Base-by-base conservation (phyloP, 2,888 invertebrate species). In the Eurytoma californica region DNA sequence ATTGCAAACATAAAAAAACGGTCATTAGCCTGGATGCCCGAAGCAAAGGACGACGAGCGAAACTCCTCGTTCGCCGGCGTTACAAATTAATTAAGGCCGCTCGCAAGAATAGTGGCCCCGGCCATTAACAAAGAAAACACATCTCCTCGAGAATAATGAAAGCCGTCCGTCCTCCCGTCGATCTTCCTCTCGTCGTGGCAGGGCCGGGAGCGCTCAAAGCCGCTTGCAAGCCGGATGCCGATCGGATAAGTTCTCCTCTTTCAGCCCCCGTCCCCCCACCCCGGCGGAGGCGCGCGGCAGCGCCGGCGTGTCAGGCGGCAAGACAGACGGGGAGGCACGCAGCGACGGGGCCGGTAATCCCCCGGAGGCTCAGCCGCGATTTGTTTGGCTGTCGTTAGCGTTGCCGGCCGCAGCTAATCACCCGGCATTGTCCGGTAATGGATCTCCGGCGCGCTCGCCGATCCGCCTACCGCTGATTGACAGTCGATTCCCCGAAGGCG, bases 381-480 rank as follows among this genome's bases (percentile, higher is more conserved):
- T 88, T 88, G 87, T 88, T 88, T 88, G 86, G 82, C 85, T 85
- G 87, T 87, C 86, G 86, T 87, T 87, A 86, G 86, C 85, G 84
- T 85, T 83, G 84, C 82, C 83, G 84, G 83, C 83, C 82, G 84
- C 84, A 83, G 84, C 86, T 88, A 88, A 88, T 88, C 87, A 87
- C 85, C 83, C 79, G 81, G 83, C 84, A 87, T 86, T 87, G 86
- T 86, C 84, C 82, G 80, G 88, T 87, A 88, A 88, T 88, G 86
- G 87, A 87, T 88, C 85, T 84, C 84, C 81, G 66, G 57, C 53
- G 67, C 57, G 69, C 24, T 77, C 72, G 75, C 82, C 78, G 81
- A 78, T 82, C 82, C 77, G 61, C 73, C 65, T 55, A 20, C 65
- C 74, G 72, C 66, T 83, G 83, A 85, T 84, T 82, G 85, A 84